Evolutionary conservation across 64 coral and sea anemone species (phyloP).

Genomic region (Actinia tenebrosa): DNA sequence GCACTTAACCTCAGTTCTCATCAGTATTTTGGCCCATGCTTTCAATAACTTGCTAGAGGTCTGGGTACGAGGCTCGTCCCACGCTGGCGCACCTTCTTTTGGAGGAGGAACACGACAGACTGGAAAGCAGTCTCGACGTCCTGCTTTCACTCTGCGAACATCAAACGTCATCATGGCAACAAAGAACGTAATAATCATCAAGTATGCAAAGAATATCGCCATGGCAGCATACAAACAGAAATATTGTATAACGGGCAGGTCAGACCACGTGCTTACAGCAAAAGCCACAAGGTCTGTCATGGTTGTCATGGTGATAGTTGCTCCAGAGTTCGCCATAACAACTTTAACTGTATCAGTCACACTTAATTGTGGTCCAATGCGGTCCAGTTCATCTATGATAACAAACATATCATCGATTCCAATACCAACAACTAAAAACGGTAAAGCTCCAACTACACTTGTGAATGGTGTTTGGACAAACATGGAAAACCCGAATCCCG

Average conservation of each 20-base stretch:
- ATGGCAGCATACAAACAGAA: slow-evolving; percentile 49
- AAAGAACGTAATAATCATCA: slow-evolving; percentile 48
- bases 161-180: slow-evolving; percentile 48
- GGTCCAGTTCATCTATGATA: slow-evolving; percentile 67
- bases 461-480: slow-evolving; percentile 44
- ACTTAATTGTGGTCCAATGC: slow-evolving; percentile 23
- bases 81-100: slow-evolving; percentile 38
- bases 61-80: slow-evolving; percentile 50
- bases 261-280: slow-evolving; percentile 60
- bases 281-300: slow-evolving; percentile 66
- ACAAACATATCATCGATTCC: slow-evolving; percentile 77
- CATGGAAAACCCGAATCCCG: slow-evolving; percentile 52
- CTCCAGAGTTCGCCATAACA: slow-evolving; percentile 61
- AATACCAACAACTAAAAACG: slow-evolving; percentile 49
- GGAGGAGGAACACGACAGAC: slow-evolving; percentile 36
- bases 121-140: slow-evolving; percentile 49
- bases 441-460: slow-evolving; percentile 52
- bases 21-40: slow-evolving; percentile 25
- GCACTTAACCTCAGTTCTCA: not conserved
- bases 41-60: slow-evolving; percentile 24
- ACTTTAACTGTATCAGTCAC: slow-evolving; percentile 42
- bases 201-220: slow-evolving; percentile 34
- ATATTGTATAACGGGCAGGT: slow-evolving; percentile 54
- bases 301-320: slow-evolving; percentile 79
- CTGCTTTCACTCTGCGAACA: slow-evolving; percentile 37